Evolutionary conservation across 2,888 invertebrate species (phyloP), one percentile per base, ranked within the genome.

Genomic region (Oscheius sp.): DNA sequence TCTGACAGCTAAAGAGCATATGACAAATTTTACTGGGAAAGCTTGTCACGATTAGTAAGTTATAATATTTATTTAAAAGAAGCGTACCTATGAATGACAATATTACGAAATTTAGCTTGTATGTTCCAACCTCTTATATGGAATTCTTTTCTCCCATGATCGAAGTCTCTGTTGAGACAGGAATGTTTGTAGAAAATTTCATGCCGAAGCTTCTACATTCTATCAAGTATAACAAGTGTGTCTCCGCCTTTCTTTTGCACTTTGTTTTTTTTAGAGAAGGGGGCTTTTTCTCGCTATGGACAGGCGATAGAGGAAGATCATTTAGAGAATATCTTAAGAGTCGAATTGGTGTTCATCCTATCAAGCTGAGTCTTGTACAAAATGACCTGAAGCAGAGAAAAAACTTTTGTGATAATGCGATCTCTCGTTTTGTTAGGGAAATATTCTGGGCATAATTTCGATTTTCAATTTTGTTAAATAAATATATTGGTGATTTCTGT

Each of bases 171-270:
- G 55, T 55, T 34, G 29, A 31, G 29, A 31, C 53, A 4, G 33
- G 33, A 55, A 55, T 55, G 55, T 33, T 55, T 29, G 55, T 55
- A 34, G 55, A 55, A 17, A 55, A 55, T 34, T 33, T 34, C 8
- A 55, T 55, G 15, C 55, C 55, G 17, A 55, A 55, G 25, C 15
- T 55, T 15, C 34, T 55, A 8, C 55, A 55, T 12, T 34, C 34
- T 29, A 20, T 55, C 2, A 34, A 55, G 3, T 55, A 34, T 6
- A 34, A 33, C 4, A 55, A 20, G 55, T 55, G 20, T 3, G 46
- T 37, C 37, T 10, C 8, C 46, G 4, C 17, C 20, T 50, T 45
- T 25, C 27, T 50, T 10, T 50, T 20, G 12, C 48, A 20, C 12
- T 48, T 37, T 10, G 15, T 37, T 37, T 15, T 10, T 23, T 55